Base-by-base conservation (phyloP, 1,140 invertebrate species). In the Psilanteris sp. region DNA sequence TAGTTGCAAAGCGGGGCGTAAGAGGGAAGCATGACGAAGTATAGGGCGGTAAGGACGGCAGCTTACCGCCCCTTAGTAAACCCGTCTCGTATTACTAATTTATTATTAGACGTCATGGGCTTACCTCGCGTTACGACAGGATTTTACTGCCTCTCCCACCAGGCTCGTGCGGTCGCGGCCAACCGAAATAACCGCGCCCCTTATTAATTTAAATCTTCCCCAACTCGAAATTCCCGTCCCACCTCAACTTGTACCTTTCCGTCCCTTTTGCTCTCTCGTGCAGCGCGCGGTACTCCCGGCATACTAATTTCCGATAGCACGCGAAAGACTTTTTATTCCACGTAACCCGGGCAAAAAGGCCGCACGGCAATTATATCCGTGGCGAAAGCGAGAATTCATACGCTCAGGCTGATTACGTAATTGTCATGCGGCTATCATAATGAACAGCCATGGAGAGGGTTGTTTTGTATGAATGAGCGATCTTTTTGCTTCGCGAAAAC, bases 21-120 rank as follows among this genome's bases (percentile, higher is more conserved):
- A 36, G 66, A 43, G 55, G 67, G 22, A 43, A 34, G 22, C 55
- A 43, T 44, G 59, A 62, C 67, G 57, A 44, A 57, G 66, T 59
- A 50, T 37, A 22, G 66, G 46, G 36, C 20, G 55, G 76, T 72
- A 71, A 75, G 80, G 79, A 77, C 57, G 48, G 62, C 39, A 78
- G 72, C 70, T 77, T 81, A 79, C 76, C 78, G 77, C 67, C 75
- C 74, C 77, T 82, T 78, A 76, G 79, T 68, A 71, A 74, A 82
- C 78, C 71, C 77, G 67, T 79, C 82, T 84, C 82, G 61, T 82
- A 81, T 84, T 84, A 84, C 82, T 84, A 84, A 83, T 84, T 83
- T 83, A 84, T 83, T 84, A 84, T 84, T 66, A 66, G 55, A 70
- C 75, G 70, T 84, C 81, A 79, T 76, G 67, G 70, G 79, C 78